A percentile compares a stretch with the other conserved stretches of the same genome.
Conservation (phyloP, 2,888 invertebrate genomes). For the Lordiphosa andalusiaca region DNA sequence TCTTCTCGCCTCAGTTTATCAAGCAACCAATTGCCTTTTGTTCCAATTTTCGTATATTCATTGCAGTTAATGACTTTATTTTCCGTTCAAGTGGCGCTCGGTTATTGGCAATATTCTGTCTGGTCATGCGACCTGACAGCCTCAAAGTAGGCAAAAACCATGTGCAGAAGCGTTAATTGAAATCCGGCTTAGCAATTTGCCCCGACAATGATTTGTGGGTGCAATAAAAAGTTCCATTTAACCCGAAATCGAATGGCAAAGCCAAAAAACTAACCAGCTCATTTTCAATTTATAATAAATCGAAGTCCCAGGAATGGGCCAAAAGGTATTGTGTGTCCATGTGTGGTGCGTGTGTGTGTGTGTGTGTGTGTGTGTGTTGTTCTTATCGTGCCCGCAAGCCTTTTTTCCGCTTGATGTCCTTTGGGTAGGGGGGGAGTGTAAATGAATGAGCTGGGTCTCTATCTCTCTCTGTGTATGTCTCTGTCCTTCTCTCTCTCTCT, state of each 20-base stretch:
- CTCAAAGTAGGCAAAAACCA: constrained; percentile 9
- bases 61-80: too few species aligned
- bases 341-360: constrained; percentile 14
- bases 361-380: constrained; percentile 29
- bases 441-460: constrained; percentile 3
- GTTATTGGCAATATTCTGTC: constrained; percentile 1
- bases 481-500: constrained; percentile 1
- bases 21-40: too few species aligned
- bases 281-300: constrained; percentile 71
- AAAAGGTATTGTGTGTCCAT: constrained; percentile 10
- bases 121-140: constrained; percentile 7
- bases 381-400: constrained; percentile 67
- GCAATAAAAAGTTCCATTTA: constrained; percentile 62
- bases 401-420: constrained; percentile 61
- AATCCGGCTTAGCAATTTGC: constrained; percentile 52
- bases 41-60: too few species aligned
- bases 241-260: constrained; percentile 27
- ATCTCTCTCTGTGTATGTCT: constrained; percentile 12
- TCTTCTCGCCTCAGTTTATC: too few species aligned
- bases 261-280: constrained; percentile 63
- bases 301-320: constrained; percentile 43
- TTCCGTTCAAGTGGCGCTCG: too few species aligned
- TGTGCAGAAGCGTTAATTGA: constrained; percentile 59
- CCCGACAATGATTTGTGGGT: constrained; percentile 59
- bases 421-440: not conserved